Evolutionary conservation across 35 echinoderm and acorn worm genomes (phyloP), one percentile per base, ranked within the genome.

Genomic region (Ophioderma brevispina): DNA sequence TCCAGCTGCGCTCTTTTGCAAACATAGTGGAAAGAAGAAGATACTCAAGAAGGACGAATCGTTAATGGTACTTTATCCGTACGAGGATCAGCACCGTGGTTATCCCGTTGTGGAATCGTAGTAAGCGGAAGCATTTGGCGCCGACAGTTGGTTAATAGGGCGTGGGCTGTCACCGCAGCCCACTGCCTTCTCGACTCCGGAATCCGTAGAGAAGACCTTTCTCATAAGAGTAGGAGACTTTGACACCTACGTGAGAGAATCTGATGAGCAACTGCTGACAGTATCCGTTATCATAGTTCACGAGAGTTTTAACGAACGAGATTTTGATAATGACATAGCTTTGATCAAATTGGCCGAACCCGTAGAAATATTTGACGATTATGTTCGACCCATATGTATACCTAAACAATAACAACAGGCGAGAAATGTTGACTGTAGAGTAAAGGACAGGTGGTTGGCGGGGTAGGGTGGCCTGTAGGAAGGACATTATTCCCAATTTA

Each of bases 321-420:
- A 76, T 35, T 97, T 83, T 55, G 92, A 97, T 80, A 76, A 40
- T 19, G 95, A 97, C 75, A 94, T 97, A 46, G 95, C 95, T 17
- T 64, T 98, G 31, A 84, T 98, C 42, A 85, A 78, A 40, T 94
- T 98, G 2, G 64, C 32, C 5, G 64, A 85, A 33, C 93, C 93
- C 5, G 86, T 98, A 19, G 78, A 17, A 31, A 37, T 43, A 32
- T 98, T 98, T 46, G 90, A 82, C 0, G 93, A 98, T 35, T 98
- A 93, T 49, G 81, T 98, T 23, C 85, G 93, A 5, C 96, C 96
- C 0, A 87, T 98, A 33, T 98, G 96, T 41, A 37, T 98, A 30
- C 96, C 96, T n/a, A 81, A 87, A 80, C 56, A 87, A 31, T 0
- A 6, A 0, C 83, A 21, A 76, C 90, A 1, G 55, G 80, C 31